These are phyloP conservation scores for Brienomyrus brachyistius DNA, from an alignment of 2,113 vertebrate genomes.

Conservation along the genomic window DNA sequence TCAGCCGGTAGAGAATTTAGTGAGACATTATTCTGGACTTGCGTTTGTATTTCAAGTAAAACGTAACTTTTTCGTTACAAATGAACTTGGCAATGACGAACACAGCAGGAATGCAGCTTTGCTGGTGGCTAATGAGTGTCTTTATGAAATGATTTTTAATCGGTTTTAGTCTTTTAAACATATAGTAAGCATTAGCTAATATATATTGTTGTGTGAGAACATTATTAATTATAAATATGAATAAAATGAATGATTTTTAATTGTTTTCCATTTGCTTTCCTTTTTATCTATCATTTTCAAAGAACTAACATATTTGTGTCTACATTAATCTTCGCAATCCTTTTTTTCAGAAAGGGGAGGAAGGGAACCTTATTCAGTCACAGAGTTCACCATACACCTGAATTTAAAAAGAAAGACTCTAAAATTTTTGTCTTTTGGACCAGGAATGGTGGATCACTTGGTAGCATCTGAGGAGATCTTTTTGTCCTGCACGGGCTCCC, in stretches of 20 bases:
- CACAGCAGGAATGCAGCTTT: neutral
- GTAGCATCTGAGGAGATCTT: conserved; percentile 80
- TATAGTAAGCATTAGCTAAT: neutral
- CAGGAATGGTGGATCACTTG: conserved; percentile 97
- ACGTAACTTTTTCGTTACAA: neutral
- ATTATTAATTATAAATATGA: neutral
- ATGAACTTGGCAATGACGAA: neutral
- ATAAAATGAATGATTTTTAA: neutral
- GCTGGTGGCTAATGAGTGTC: neutral
- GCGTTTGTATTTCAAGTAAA: neutral
- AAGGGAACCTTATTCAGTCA: conserved; percentile 7
- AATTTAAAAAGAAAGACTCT: neutral
- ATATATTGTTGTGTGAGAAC: neutral
- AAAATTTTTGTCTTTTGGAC: conserved; percentile 27
- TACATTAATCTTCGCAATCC: neutral
- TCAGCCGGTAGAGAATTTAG: neutral
- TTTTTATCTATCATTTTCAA: neutral
- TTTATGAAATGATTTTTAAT: neutral
- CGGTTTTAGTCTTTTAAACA: neutral
- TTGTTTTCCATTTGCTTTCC: neutral
- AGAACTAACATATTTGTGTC: neutral
- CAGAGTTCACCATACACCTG: neutral
- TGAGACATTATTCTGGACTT: neutral
- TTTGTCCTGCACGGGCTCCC: conserved; percentile 60
- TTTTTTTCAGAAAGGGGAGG: conserved; percentile 32